phyloP scores from a whole-genome alignment of 2,113 vertebrate species.

The Hippoglossus stenolepis region DNA sequence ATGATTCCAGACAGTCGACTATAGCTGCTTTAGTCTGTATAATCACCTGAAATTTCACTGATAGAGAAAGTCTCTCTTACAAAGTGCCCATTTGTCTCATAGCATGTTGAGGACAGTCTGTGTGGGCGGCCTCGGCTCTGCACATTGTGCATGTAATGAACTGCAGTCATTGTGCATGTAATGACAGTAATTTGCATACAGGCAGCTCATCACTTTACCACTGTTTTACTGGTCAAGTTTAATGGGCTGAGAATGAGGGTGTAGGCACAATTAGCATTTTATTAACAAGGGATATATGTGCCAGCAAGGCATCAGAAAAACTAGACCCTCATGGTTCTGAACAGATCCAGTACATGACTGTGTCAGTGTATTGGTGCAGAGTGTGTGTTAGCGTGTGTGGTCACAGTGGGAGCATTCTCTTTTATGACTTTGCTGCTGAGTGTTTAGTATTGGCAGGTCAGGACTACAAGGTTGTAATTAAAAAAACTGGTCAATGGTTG shows the following conservation, averaged over 20 bases:
- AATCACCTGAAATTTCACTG: slow-evolving; percentile 26
- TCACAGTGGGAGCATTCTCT: background rate
- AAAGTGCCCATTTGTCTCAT: slow-evolving; percentile 30
- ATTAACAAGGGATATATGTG: slow-evolving; percentile 24
- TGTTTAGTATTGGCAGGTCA: slow-evolving; percentile 24
- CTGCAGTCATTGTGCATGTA: slow-evolving; percentile 60
- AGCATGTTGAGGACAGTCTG: slow-evolving; percentile 14
- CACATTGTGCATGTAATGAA: slow-evolving; percentile 66
- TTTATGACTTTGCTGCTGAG: background rate
- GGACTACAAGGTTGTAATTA: slow-evolving; percentile 43
- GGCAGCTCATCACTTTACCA: slow-evolving; percentile 50
- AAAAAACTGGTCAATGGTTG: slow-evolving; percentile 34
- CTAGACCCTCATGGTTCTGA: background rate
- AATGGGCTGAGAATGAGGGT: slow-evolving; percentile 45
- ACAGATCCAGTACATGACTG: background rate
- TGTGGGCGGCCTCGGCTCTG: slow-evolving; percentile 49
- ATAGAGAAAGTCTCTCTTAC: slow-evolving; percentile 12
- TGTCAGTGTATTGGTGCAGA: background rate
- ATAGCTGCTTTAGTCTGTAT: background rate
- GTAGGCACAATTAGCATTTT: slow-evolving; percentile 49
- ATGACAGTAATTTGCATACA: slow-evolving; percentile 69
- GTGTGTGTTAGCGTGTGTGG: slow-evolving; percentile 11
- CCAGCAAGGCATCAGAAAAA: background rate
- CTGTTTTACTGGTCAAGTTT: slow-evolving; percentile 60
- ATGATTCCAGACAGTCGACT: background rate